Percentiles rank a stretch among this genome's conserved stretches.
These are phyloP conservation scores for Calonectris borealis DNA, from an alignment of 2,113 vertebrate genomes.

Conservation along the genomic window DNA sequence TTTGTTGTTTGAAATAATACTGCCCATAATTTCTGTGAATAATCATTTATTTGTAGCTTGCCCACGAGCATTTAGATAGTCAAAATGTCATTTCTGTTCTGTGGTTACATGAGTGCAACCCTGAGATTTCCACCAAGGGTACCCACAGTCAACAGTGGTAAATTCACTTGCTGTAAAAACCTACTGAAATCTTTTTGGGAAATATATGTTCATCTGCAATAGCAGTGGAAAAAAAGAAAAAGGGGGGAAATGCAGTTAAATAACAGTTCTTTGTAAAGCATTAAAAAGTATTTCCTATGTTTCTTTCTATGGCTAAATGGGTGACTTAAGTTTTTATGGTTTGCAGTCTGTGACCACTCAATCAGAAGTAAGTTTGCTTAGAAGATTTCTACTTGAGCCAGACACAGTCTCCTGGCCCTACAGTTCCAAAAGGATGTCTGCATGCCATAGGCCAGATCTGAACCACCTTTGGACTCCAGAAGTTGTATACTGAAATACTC, in stretches of 20 bases:
- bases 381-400: not conserved
- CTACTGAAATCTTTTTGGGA: not conserved
- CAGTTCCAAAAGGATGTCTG: not conserved
- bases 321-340: not conserved
- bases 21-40: slow-evolving; percentile 38
- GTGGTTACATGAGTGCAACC: not conserved
- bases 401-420: no score
- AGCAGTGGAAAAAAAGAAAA: not conserved
- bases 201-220: not conserved
- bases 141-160: not conserved
- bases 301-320: not conserved
- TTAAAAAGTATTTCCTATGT: not conserved
- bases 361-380: not conserved
- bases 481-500: not conserved
- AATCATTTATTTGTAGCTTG: slow-evolving; percentile 36
- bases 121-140: slow-evolving; percentile 4
- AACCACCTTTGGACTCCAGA: not conserved
- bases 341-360: not conserved
- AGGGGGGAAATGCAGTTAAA: not conserved
- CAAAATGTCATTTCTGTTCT: slow-evolving; percentile 53
- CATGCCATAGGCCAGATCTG: not conserved
- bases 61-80: not conserved
- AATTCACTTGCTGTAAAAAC: not conserved
- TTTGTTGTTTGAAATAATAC: slow-evolving; percentile 46
- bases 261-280: not conserved